Percentiles rank a stretch among this genome's conserved stretches.
Conservation (phyloP, 1,140 invertebrate species). For the Battus philenor region DNA sequence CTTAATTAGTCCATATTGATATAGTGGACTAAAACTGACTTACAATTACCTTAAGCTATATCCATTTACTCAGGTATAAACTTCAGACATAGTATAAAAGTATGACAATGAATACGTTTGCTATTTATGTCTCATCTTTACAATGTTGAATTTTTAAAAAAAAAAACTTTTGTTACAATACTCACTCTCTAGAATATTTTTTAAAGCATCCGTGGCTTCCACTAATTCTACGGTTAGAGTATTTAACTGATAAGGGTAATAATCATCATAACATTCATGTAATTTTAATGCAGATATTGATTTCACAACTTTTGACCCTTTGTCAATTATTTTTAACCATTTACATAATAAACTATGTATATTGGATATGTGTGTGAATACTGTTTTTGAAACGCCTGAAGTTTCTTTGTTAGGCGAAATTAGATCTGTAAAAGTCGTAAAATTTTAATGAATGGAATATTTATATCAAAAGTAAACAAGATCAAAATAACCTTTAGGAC, state of each 20-base stretch:
- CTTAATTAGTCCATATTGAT: too few species aligned
- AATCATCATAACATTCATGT: constrained; percentile 48
- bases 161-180: background rate
- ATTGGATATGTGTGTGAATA: constrained; percentile 47
- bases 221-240: constrained; percentile 40
- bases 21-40: too few species aligned
- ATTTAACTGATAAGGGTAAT: constrained; percentile 51
- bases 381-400: constrained; percentile 44
- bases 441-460: constrained; percentile 3
- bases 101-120: too few species aligned
- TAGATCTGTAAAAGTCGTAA: constrained; percentile 38
- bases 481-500: constrained; percentile 34
- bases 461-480: background rate
- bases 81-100: too few species aligned
- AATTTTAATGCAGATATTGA: constrained; percentile 48
- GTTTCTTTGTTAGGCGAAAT: constrained; percentile 43
- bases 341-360: constrained; percentile 44
- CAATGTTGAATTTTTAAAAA: too few species aligned
- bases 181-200: constrained; percentile 48
- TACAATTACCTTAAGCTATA: too few species aligned
- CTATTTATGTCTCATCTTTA: too few species aligned
- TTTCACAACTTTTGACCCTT: constrained; percentile 49
- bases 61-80: too few species aligned
- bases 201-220: constrained; percentile 36
- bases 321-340: constrained; percentile 42